Evolutionary conservation across 2,113 vertebrate genomes (phyloP).

Genomic region (Morone chrysops): DNA sequence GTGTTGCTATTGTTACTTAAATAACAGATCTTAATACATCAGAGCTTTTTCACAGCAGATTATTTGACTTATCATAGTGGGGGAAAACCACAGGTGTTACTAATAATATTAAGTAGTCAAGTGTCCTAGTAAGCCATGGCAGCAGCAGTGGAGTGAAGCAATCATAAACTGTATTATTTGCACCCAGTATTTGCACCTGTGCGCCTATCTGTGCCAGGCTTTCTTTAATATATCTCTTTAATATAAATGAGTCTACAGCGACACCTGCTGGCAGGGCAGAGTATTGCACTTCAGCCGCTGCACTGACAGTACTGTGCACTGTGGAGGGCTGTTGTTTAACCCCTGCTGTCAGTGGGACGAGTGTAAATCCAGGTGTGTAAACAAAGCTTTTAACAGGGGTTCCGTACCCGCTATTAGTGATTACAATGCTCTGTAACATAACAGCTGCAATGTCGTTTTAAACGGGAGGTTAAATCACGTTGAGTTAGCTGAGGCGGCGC

Average conservation of each 20-base stretch:
- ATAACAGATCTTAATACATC: no score
- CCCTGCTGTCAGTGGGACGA: constrained; percentile 7
- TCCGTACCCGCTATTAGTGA: neutral
- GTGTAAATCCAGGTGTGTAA: neutral
- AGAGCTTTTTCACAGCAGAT: no score
- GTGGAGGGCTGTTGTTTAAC: neutral
- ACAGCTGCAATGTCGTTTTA: neutral
- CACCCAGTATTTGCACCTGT: no score
- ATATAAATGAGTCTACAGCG: neutral
- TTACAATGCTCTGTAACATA: fast-evolving
- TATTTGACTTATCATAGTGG: no score
- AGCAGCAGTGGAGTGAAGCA: no score
- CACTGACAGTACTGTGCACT: no score
- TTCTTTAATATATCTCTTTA: neutral
- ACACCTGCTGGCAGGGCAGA: constrained; percentile 32
- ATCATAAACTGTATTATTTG: neutral
- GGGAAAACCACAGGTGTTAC: no score
- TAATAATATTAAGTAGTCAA: no score
- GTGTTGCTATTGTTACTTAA: no score
- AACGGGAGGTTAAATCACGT: no score
- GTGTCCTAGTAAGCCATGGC: no score
- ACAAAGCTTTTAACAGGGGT: neutral
- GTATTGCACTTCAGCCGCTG: constrained; percentile 6
- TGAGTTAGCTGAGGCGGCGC: neutral
- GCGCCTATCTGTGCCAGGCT: no score